Evolutionary conservation across 2,888 invertebrate species (phyloP).

Genomic region (Drosophila maculinotata): DNA sequence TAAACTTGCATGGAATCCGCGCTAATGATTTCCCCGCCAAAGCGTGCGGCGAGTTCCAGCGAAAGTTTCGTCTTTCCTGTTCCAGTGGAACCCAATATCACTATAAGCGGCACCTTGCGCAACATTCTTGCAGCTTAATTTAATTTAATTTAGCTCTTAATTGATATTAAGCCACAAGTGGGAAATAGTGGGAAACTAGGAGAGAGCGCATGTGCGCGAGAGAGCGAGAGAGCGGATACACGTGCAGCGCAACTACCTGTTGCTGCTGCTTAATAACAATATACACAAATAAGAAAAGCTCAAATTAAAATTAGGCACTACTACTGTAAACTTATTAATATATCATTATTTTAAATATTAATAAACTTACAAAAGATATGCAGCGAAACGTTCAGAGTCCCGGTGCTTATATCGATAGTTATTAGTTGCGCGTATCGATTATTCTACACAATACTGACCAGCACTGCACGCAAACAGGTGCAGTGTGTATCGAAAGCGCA

Average conservation of each 20-base stretch:
- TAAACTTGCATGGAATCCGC: conserved; percentile 99
- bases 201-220: conserved; percentile 8
- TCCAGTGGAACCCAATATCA: conserved; percentile 98
- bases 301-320: too few relatives aligned
- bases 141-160: conserved; percentile 27
- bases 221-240: conserved; percentile 22
- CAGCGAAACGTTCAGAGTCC: conserved; percentile 1
- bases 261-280: conserved; percentile 14
- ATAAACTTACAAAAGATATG: conserved; percentile 34
- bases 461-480: conserved; percentile 3
- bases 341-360: neutral
- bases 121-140: conserved; percentile 76
- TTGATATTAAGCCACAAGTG: conserved; percentile 19
- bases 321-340: neutral
- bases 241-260: conserved; percentile 50
- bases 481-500: conserved; percentile 1
- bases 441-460: neutral
- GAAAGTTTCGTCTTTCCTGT: conserved; percentile 98
- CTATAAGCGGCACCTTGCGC: conserved; percentile 90
- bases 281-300: neutral
- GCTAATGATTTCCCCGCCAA: conserved; percentile 96
- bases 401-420: conserved; percentile 25
- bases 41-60: conserved; percentile 94
- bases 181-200: neutral
- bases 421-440: conserved; percentile 22